These are phyloP conservation scores for Cyprinodon variegatus DNA, from an alignment of 2,113 vertebrate genomes.

Conservation along the genomic window DNA sequence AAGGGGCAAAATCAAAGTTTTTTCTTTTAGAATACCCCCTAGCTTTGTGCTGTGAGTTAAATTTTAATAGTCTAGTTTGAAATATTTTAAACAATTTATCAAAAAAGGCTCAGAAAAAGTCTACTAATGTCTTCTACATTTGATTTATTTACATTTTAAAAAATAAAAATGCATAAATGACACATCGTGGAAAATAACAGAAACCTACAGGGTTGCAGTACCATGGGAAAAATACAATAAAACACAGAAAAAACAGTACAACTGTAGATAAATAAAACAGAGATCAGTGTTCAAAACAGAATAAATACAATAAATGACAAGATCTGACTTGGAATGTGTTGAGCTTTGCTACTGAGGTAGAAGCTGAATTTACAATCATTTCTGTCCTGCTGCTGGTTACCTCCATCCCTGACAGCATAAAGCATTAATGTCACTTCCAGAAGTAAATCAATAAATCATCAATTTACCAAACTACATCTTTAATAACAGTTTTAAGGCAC, in stretches of 20 bases:
- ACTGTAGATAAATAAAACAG: slow-evolving; percentile 22
- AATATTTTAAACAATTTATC: background rate
- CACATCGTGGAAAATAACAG: slow-evolving; percentile 8
- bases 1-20: no score
- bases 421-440: slow-evolving; percentile 4
- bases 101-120: background rate
- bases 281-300: slow-evolving; percentile 13
- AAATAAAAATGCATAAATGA: slow-evolving; percentile 3
- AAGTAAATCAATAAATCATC: background rate
- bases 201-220: slow-evolving; percentile 28
- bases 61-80: no score
- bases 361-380: slow-evolving; percentile 21
- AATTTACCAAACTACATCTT: background rate
- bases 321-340: slow-evolving; percentile 44
- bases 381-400: background rate
- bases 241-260: slow-evolving; percentile 14
- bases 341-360: slow-evolving; percentile 56
- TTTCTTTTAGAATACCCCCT: no score
- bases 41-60: no score
- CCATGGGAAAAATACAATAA: slow-evolving; percentile 22
- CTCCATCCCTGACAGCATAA: background rate
- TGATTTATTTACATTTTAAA: slow-evolving; percentile 54
- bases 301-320: slow-evolving; percentile 38
- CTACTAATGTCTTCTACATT: background rate
- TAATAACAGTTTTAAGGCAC: slow-evolving; percentile 43